Conservation (phyloP, 2,797 vertebrate genomes). For the Danionella dracula region DNA sequence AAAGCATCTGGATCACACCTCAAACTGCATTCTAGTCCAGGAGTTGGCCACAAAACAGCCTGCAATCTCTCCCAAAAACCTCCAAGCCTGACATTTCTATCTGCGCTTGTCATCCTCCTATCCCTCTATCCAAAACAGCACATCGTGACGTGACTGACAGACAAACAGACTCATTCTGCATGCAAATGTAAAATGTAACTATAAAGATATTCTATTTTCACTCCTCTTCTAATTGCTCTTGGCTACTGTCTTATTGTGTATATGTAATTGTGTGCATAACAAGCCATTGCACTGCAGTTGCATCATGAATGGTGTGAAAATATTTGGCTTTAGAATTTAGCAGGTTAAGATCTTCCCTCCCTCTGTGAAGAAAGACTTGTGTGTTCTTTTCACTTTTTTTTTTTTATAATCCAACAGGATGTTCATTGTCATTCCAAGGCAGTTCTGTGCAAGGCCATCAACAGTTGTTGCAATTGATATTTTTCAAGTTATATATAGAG, state of each 20-base stretch:
- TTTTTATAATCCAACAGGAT: not conserved
- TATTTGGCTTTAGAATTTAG: not conserved
- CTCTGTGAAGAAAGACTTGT: not conserved
- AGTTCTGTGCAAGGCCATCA: too few species aligned
- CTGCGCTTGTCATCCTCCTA: conserved; percentile 26
- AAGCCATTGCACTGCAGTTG: not conserved
- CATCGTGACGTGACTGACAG: conserved; percentile 5
- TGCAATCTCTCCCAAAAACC: conserved; percentile 15
- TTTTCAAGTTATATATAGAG: too few species aligned
- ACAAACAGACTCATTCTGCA: not conserved
- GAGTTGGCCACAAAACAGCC: conserved; percentile 20
- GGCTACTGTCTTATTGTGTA: not conserved
- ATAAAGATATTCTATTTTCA: not conserved
- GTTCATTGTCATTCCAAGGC: too few species aligned
- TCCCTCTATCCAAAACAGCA: conserved; percentile 15
- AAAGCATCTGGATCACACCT: conserved; percentile 20
- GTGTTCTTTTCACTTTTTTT: not conserved
- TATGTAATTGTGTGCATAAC: not conserved
- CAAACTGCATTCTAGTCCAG: not conserved
- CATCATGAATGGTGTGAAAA: not conserved
- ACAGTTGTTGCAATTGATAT: too few species aligned
- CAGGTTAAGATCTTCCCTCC: not conserved
- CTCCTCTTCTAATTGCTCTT: not conserved
- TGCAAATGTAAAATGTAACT: not conserved
- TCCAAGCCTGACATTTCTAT: conserved; percentile 34